These are phyloP conservation scores for Gnathonemus echidnorhynchus DNA, from an alignment of 2,113 vertebrate species.

Conservation along the genomic window DNA sequence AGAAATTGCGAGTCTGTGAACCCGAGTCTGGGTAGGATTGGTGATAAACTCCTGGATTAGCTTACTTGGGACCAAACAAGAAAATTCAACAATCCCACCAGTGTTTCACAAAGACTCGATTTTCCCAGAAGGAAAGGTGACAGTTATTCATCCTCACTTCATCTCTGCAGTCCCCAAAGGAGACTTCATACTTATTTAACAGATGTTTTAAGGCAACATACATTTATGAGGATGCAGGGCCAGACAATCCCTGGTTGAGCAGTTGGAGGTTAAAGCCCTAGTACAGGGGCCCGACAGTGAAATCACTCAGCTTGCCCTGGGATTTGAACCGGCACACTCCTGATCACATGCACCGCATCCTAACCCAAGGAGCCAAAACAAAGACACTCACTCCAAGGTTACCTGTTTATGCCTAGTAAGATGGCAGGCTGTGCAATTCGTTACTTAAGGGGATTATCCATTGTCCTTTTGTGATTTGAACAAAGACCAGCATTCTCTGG, in stretches of 20 bases:
- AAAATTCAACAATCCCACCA: background rate
- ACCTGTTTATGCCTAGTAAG: background rate
- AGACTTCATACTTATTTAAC: background rate
- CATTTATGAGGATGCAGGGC: background rate
- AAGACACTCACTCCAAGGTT: background rate
- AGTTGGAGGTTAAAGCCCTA: background rate
- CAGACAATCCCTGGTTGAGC: background rate
- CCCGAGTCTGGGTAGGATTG: background rate
- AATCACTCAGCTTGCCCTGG: background rate
- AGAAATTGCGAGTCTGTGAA: background rate
- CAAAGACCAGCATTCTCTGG: background rate
- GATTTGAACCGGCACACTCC: background rate
- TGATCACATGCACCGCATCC: background rate
- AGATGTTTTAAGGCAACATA: background rate
- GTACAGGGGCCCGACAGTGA: background rate
- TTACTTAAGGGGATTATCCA: background rate
- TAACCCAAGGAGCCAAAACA: background rate
- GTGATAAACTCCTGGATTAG: background rate
- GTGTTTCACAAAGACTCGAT: background rate
- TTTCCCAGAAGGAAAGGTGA: background rate
- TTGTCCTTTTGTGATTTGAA: background rate
- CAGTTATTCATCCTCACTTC: background rate
- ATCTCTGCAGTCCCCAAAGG: background rate
- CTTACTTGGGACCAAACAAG: background rate
- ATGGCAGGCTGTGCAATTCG: background rate